Percentiles rank a stretch among this genome's conserved stretches.
These are phyloP conservation scores for Clarias macrocephalus DNA, from an alignment of 2,113 vertebrate species.

Conservation along the genomic window DNA sequence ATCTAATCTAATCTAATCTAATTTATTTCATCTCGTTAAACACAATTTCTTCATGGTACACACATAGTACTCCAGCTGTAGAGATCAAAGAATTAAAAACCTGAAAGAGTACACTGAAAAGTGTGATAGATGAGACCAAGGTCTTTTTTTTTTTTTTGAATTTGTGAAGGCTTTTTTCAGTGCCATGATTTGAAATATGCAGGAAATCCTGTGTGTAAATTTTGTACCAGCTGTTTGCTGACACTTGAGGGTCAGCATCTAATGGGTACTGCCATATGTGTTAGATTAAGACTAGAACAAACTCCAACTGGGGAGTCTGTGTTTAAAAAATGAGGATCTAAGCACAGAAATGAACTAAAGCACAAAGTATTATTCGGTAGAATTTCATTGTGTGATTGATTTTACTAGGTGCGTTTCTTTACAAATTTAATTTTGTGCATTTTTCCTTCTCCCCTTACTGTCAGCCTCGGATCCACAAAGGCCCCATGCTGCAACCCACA, in stretches of 20 bases:
- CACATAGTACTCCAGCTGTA: not conserved
- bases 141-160: not conserved
- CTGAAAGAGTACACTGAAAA: not conserved
- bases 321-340: not conserved
- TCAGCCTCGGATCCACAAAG: too few species aligned
- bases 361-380: not conserved
- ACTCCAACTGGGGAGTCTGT: not conserved
- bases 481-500: too few species aligned
- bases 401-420: too few species aligned
- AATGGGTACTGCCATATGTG: not conserved
- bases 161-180: not conserved
- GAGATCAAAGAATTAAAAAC: not conserved
- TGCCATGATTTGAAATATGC: not conserved
- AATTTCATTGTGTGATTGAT: too few species aligned
- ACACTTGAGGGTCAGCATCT: not conserved
- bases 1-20: too few species aligned
- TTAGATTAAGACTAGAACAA: conserved; percentile 1
- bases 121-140: not conserved
- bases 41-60: not conserved
- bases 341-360: not conserved
- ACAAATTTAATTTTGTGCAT: too few species aligned
- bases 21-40: not conserved
- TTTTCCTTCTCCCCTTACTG: too few species aligned
- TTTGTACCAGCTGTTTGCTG: not conserved
- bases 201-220: not conserved